Percentiles rank a stretch among this genome's conserved stretches.
Conservation (phyloP, 2,888 invertebrate genomes). For the Apoderus coryli region DNA sequence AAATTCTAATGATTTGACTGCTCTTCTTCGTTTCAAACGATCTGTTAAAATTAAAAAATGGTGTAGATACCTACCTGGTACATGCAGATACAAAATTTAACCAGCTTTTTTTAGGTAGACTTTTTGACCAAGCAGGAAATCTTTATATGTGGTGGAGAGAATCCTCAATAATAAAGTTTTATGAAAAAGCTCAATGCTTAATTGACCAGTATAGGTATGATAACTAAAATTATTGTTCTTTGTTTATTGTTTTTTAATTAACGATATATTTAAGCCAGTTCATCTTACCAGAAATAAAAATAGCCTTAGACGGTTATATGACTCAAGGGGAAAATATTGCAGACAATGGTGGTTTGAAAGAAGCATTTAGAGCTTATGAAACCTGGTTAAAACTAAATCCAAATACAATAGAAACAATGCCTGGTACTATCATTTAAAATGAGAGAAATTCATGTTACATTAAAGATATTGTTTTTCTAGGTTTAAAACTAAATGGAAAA, state of each 20-base stretch:
- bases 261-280: conserved; percentile 46
- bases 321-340: conserved; percentile 91
- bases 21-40: too few relatives aligned
- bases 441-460: too few relatives aligned
- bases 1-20: too few relatives aligned
- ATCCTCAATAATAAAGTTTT: conserved; percentile 56
- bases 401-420: conserved; percentile 45
- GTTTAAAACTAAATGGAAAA: conserved; percentile 54
- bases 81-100: too few relatives aligned
- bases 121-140: conserved; percentile 91
- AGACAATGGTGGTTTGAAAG: conserved; percentile 90
- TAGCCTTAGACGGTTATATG: conserved; percentile 59
- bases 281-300: conserved; percentile 62
- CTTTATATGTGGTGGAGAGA: conserved; percentile 76
- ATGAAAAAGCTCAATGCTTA: conserved; percentile 61
- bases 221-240: too few relatives aligned
- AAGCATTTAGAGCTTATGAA: conserved; percentile 67
- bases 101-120: conserved; percentile 38
- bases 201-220: conserved; percentile 66
- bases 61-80: too few relatives aligned
- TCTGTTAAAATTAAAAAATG: too few relatives aligned
- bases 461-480: conserved; percentile 25
- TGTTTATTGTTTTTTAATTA: too few relatives aligned
- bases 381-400: conserved; percentile 56
- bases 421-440: too few relatives aligned